Percentiles rank a stretch among this genome's conserved stretches.
Evolutionary conservation across 2,113 vertebrate genomes (phyloP).

Genomic region (Scalopus aquaticus): DNA sequence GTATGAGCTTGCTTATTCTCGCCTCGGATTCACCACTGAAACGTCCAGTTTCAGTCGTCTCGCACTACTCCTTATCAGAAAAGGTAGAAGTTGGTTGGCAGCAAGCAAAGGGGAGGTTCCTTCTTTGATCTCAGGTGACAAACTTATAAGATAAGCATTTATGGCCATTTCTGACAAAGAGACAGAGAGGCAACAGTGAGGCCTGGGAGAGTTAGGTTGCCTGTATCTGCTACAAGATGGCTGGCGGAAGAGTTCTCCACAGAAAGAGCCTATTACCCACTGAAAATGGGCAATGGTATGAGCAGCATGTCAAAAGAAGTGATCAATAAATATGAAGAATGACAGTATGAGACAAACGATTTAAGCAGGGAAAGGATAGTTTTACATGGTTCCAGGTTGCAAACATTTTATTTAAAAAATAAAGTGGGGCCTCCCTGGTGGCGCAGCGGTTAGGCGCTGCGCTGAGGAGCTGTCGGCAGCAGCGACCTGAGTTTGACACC

Average conservation of each 20-base stretch:
- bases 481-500: too few species aligned
- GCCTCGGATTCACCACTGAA: neutral
- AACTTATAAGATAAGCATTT: neutral
- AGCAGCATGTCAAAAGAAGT: neutral
- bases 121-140: slow-evolving; percentile 30
- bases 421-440: too few species aligned
- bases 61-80: neutral
- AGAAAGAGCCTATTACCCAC: neutral
- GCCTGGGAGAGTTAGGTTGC: neutral
- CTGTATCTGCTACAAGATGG: neutral
- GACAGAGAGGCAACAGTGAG: neutral
- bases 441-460: too few species aligned
- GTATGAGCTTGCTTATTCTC: neutral
- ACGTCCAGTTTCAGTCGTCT: neutral
- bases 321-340: neutral
- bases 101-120: neutral
- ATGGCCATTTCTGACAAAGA: neutral
- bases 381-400: neutral
- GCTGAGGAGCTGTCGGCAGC: too few species aligned
- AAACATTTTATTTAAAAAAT: too few species aligned
- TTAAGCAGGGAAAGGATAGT: neutral
- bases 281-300: neutral
- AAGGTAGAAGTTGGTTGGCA: neutral
- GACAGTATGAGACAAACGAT: neutral
- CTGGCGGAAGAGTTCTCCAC: neutral